These are phyloP conservation scores for Microcebus murinus DNA, from an alignment of 2,113 vertebrate genomes.

Conservation along the genomic window DNA sequence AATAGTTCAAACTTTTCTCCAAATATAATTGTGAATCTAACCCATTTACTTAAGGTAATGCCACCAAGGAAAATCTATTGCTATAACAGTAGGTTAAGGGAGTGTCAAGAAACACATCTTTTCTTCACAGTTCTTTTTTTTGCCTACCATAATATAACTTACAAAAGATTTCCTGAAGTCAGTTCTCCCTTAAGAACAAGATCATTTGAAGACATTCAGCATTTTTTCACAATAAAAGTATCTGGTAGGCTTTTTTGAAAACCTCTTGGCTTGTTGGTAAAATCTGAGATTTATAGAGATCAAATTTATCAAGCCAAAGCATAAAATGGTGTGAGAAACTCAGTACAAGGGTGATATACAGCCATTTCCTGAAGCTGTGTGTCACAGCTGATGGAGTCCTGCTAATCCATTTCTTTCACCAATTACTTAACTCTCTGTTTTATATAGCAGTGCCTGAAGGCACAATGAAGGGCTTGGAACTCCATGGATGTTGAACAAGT, in stretches of 20 bases:
- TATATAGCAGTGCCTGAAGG: neutral
- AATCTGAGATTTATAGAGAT: neutral
- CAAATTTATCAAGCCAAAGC: slow-evolving; percentile 6
- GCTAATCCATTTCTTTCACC: neutral
- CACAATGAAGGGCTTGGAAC: neutral
- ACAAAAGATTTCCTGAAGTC: neutral
- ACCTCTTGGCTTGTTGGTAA: neutral
- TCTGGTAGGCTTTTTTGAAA: neutral
- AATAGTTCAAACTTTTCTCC: neutral
- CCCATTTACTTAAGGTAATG: neutral
- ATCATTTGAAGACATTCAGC: slow-evolving; percentile 24
- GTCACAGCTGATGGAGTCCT: neutral
- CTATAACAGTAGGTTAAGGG: neutral
- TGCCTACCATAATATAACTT: neutral
- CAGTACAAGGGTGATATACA: neutral
- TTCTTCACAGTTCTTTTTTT: neutral
- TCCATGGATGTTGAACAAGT: neutral
- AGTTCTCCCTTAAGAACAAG: neutral
- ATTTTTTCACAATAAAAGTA: slow-evolving; percentile 44
- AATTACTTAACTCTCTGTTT: neutral
- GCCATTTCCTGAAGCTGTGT: neutral
- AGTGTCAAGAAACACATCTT: neutral
- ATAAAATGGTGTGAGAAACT: neutral
- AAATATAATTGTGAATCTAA: neutral
- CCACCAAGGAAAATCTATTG: neutral